phyloP scores from a whole-genome alignment of 2,888 invertebrate species.

The Agrilus mali region DNA sequence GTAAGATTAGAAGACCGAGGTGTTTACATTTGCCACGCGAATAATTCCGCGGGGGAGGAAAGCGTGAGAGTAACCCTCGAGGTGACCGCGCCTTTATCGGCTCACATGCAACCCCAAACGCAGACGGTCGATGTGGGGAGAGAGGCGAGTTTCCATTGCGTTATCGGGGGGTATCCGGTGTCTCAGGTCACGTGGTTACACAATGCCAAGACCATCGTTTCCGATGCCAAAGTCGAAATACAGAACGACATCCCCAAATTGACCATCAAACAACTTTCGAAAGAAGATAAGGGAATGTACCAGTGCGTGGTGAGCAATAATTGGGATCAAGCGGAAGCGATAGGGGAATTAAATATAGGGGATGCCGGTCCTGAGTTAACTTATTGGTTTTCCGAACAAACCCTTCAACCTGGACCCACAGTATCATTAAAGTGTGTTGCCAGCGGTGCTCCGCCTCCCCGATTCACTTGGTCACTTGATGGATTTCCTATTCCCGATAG shows the following conservation, averaged over 20 bases:
- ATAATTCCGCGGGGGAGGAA: constrained; percentile 78
- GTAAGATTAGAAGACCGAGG: constrained; percentile 67
- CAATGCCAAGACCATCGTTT: constrained; percentile 44
- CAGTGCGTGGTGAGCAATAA: constrained; percentile 81
- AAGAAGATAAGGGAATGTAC: constrained; percentile 81
- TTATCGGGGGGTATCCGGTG: constrained; percentile 76
- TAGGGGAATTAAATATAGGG: constrained; percentile 68
- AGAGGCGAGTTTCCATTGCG: constrained; percentile 77
- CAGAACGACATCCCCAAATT: constrained; percentile 29
- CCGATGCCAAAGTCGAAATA: constrained; percentile 29
- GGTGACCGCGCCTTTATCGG: constrained; percentile 69
- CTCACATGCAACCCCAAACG: constrained; percentile 65
- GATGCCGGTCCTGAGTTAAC: constrained; percentile 81
- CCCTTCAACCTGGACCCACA: constrained; percentile 80
- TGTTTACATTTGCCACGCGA: constrained; percentile 79
- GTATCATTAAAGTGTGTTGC: constrained; percentile 88
- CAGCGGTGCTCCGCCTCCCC: constrained; percentile 88
- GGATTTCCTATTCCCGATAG: constrained; percentile 56
- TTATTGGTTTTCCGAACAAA: constrained; percentile 88
- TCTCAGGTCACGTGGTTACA: constrained; percentile 69
- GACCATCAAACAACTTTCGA: constrained; percentile 51
- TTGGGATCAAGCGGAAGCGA: constrained; percentile 73
- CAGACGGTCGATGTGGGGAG: constrained; percentile 74
- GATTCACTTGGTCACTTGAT: constrained; percentile 83
- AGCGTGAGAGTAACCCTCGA: constrained; percentile 63